Base-by-base conservation (phyloP, 2,797 vertebrate species). In the Peromyscus aztecus region DNA sequence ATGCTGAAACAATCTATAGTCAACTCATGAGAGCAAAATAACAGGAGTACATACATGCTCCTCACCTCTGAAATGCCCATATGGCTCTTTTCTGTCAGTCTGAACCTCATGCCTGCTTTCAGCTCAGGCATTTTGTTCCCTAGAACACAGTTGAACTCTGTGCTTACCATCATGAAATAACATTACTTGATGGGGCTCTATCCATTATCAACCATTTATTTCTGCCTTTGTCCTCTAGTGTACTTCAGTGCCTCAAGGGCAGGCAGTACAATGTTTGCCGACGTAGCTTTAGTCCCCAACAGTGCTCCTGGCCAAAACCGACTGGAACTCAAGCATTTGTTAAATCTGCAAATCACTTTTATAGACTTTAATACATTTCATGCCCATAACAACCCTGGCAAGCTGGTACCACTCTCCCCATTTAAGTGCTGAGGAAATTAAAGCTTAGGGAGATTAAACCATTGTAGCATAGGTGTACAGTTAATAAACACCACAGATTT, bases 381-480 rank as follows among this genome's bases (percentile, higher is more conserved):
- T 57, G 59, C 40, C 69, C 23, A 29, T 61, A 63, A 46, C 11
- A 31, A 57, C 82, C 80, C 43, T 69, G 23, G 11, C 85, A 83
- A 63, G 23, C n/a, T 59, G 40, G n/a, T 55, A 71, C 67, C 89
- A 89, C 49, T 89, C 83, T 91, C 43, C 83, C 37, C 46, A 59
- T 59, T 40, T 52, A 95, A 49, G 71, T 52, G 4, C 2, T 40
- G 55, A 97, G 94, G 90, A 97, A 97, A 97, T 89, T 87, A 90
- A 90, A 34, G 40, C 16, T 94, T 83, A 92, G 63, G 29, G 61
- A 95, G 88, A 71, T 49, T 59, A 88, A 94, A 91, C 65, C 76
- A 90, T 52, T 34, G 49, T 34, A 82, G n/a, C 73, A 46, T 88
- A 14, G 49, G 69, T 27, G 2, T 14, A 8, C 23, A 71, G 76